Conservation (phyloP, 2,113 vertebrate genomes). For the Tauraco erythrolophus region DNA sequence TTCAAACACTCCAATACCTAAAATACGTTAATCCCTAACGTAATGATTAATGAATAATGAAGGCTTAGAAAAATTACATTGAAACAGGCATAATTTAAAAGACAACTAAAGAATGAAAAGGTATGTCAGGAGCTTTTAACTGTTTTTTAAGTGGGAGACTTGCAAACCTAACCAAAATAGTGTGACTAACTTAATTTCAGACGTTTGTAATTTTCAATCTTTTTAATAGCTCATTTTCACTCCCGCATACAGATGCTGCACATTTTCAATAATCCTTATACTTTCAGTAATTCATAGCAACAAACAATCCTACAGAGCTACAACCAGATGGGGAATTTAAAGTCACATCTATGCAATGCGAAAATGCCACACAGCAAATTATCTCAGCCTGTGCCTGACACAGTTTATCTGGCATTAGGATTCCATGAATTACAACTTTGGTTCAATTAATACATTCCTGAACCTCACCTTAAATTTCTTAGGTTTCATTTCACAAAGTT, state of each 20-base stretch:
- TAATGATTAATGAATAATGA: slow-evolving; percentile 12
- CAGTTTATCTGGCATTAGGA: not conserved
- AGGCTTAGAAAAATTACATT: not conserved
- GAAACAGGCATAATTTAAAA: not conserved
- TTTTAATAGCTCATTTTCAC: slow-evolving; percentile 1
- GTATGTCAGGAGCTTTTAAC: not conserved
- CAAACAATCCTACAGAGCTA: not conserved
- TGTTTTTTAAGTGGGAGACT: not conserved
- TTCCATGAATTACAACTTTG: not conserved
- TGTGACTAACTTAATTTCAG: slow-evolving; percentile 15
- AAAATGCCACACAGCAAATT: not conserved
- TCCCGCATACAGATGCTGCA: not conserved
- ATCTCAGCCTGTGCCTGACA: not conserved
- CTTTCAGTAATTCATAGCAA: not conserved
- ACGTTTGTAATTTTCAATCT: not conserved
- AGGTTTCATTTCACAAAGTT: not conserved
- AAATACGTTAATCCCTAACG: not conserved
- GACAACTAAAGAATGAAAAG: not conserved
- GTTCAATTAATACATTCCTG: not conserved
- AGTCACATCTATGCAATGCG: not conserved
- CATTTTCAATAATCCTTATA: not conserved
- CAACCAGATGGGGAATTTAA: not conserved
- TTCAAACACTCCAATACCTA: not conserved
- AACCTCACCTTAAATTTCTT: not conserved
- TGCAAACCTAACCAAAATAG: not conserved